A percentile compares a stretch with the other conserved stretches of the same genome.
These are phyloP conservation scores for Trochalopteron elliotii DNA, from an alignment of 2,113 vertebrate species.

Conservation along the genomic window DNA sequence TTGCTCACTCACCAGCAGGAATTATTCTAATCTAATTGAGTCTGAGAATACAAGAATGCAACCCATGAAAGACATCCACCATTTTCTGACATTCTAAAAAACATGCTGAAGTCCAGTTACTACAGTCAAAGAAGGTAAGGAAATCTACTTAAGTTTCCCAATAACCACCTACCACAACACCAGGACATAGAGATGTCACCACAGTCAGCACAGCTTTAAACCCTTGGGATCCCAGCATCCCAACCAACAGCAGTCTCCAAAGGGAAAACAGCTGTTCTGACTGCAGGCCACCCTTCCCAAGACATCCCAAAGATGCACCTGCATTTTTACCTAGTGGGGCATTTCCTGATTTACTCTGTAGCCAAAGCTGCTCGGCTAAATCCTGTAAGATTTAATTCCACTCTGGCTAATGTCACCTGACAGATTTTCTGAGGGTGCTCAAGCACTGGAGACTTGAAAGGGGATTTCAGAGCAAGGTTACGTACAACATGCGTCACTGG, in stretches of 20 bases:
- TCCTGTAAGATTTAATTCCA: slow-evolving; percentile 37
- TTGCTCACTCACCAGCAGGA: not conserved
- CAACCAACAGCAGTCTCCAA: not conserved
- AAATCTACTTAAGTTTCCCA: not conserved
- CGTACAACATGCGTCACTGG: not conserved
- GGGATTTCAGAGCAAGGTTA: slow-evolving; percentile 29
- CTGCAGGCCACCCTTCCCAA: not conserved
- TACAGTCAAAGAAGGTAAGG: not conserved
- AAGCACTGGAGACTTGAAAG: not conserved
- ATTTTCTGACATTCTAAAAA: not conserved
- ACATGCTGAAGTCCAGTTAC: not conserved
- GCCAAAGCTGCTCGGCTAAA: slow-evolving; percentile 51
- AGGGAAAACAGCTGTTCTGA: not conserved
- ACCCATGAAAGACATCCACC: not conserved
- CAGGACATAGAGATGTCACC: not conserved
- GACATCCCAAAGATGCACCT: not conserved
- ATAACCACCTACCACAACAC: not conserved
- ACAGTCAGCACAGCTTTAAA: not conserved
- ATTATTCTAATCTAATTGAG: not conserved
- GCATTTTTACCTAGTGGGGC: not conserved
- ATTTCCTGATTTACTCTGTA: slow-evolving; percentile 33
- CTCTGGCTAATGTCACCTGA: slow-evolving; percentile 38
- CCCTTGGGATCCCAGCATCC: not conserved
- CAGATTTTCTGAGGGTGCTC: slow-evolving; percentile 32
- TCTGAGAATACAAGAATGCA: not conserved